phyloP scores from a whole-genome alignment of 2,888 invertebrate species.

The Harpalus rufipes region DNA sequence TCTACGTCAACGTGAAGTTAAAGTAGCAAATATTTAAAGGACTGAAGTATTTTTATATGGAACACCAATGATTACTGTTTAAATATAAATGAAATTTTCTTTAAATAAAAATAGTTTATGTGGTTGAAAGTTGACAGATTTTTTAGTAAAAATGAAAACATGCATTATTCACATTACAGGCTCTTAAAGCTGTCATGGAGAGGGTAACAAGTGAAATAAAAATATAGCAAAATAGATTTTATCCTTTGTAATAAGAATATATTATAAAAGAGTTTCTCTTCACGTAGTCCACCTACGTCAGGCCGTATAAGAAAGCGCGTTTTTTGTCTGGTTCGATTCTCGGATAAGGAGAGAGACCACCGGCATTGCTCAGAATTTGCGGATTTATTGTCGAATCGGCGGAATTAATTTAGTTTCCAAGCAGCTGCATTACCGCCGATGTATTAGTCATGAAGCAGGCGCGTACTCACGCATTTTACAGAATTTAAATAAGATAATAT shows the following conservation, averaged over 20 bases:
- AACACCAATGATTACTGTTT: no score
- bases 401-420: constrained; percentile 57
- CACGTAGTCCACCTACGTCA: constrained; percentile 46
- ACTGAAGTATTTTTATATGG: no score
- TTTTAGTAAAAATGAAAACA: no score
- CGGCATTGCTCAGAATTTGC: constrained; percentile 60
- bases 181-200: no score
- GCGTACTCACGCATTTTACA: constrained; percentile 40
- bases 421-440: constrained; percentile 55
- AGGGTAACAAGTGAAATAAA: neutral
- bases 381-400: constrained; percentile 60
- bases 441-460: constrained; percentile 61
- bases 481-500: no score
- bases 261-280: neutral
- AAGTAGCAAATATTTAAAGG: no score
- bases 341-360: constrained; percentile 63
- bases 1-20: no score
- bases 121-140: no score
- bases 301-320: neutral
- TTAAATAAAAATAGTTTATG: no score
- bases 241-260: neutral
- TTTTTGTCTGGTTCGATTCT: constrained; percentile 52
- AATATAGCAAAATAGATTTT: neutral
- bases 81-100: no score
- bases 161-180: no score